Percentiles rank a stretch among this genome's conserved stretches.
These are phyloP conservation scores for Holothuria leucospilota DNA, from an alignment of 53 echinoderm and acorn worm species.

Conservation along the genomic window DNA sequence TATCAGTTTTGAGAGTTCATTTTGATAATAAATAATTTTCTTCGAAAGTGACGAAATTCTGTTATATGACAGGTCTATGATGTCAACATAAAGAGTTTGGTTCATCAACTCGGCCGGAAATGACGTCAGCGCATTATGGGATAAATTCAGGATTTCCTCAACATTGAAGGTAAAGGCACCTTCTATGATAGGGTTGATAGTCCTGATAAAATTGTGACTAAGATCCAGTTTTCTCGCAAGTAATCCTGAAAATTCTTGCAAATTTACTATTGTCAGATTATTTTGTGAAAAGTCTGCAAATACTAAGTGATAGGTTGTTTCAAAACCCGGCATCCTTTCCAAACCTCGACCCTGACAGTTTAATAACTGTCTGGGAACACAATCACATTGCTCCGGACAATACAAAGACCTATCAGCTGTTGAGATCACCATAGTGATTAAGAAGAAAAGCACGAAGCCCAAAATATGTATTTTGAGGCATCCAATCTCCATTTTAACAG, in stretches of 20 bases:
- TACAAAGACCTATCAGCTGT: too few relatives aligned
- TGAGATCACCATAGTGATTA: too few relatives aligned
- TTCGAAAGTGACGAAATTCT: conserved; percentile 13
- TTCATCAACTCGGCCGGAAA: conserved; percentile 39
- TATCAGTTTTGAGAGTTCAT: conserved; percentile 1
- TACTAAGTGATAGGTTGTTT: background rate
- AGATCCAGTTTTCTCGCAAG: conserved; percentile 7
- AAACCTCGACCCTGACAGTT: conserved; percentile 21
- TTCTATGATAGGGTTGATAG: background rate
- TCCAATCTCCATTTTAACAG: too few relatives aligned
- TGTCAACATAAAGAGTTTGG: background rate
- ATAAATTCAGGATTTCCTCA: conserved; percentile 32
- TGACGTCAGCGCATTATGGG: conserved; percentile 31
- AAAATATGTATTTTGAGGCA: too few relatives aligned
- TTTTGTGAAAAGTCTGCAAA: conserved; percentile 26
- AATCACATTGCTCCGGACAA: conserved; percentile 17
- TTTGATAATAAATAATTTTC: background rate
- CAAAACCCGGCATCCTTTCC: background rate
- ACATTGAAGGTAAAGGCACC: background rate
- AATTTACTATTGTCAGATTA: conserved; percentile 17
- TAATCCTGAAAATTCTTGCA: background rate
- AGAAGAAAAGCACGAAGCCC: too few relatives aligned
- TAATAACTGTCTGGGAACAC: background rate
- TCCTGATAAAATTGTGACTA: conserved; percentile 25
- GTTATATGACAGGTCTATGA: conserved; percentile 31